phyloP scores from a whole-genome alignment of 2,888 invertebrate genomes.

The Acanthosepion esculentum region DNA sequence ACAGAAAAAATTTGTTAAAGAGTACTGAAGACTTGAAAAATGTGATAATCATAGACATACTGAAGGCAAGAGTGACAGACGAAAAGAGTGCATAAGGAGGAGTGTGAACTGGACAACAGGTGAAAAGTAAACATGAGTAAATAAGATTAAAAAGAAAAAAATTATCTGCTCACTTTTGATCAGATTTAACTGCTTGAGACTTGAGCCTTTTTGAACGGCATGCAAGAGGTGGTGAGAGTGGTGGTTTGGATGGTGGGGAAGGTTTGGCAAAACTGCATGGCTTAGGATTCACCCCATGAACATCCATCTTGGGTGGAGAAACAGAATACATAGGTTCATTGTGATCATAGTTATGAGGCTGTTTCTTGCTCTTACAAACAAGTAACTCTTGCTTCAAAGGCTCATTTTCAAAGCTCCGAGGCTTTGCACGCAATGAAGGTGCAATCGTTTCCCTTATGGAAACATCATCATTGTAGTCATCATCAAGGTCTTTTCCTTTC shows the following conservation, averaged over 20 bases:
- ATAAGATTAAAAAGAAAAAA: background rate
- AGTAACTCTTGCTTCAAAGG: background rate
- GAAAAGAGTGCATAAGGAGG: no score
- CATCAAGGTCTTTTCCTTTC: conserved; percentile 56
- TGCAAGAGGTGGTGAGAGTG: background rate
- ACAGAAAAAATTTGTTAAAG: no score
- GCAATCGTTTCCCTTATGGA: background rate
- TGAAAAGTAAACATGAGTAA: background rate
- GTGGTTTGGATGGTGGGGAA: background rate
- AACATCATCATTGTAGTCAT: conserved; percentile 45
- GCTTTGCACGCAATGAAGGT: background rate
- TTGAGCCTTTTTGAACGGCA: background rate
- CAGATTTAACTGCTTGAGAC: background rate
- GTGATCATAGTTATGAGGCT: background rate
- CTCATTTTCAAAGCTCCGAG: background rate
- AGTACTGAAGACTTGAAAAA: no score
- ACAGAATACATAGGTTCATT: background rate
- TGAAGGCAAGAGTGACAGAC: no score
- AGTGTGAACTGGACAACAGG: no score
- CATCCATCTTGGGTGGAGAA: background rate
- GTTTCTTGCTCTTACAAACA: background rate
- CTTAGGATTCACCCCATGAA: background rate
- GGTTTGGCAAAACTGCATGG: background rate
- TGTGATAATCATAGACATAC: no score
- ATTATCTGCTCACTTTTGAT: background rate